These are phyloP conservation scores for Marmota monax DNA, from an alignment of 2,113 vertebrate species.

Conservation along the genomic window DNA sequence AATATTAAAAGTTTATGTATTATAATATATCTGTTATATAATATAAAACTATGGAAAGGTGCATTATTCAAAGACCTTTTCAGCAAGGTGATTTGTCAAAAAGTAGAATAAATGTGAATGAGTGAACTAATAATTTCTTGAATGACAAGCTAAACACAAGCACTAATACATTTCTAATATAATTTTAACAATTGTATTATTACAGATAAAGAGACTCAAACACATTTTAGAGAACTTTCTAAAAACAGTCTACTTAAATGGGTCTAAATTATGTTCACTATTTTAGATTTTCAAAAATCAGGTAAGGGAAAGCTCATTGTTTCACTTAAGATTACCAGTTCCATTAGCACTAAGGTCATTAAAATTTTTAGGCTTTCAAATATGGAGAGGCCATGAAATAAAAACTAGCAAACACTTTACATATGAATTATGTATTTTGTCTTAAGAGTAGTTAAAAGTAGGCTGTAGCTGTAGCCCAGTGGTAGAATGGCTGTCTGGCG, in stretches of 20 bases:
- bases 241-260: neutral
- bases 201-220: neutral
- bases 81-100: constrained; percentile 1
- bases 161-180: neutral
- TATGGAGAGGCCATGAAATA: neutral
- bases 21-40: neutral
- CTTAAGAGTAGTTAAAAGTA: too few species aligned
- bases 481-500: too few species aligned
- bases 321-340: neutral
- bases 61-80: constrained; percentile 38
- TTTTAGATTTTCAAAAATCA: neutral
- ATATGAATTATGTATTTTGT: too few species aligned
- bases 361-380: constrained; percentile 45
- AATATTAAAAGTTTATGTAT: constrained; percentile 27
- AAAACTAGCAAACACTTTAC: too few species aligned
- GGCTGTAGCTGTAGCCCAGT: too few species aligned
- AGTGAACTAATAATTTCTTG: constrained; percentile 31
- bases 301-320: neutral
- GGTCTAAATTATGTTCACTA: constrained; percentile 5
- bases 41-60: neutral
- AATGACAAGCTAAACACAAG: constrained; percentile 41
- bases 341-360: neutral
- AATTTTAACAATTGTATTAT: neutral
- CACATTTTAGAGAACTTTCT: constrained; percentile 9
- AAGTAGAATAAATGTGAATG: neutral